Evolutionary conservation across 2,888 invertebrate species (phyloP).

Genomic region (Calliphora vomitoria): DNA sequence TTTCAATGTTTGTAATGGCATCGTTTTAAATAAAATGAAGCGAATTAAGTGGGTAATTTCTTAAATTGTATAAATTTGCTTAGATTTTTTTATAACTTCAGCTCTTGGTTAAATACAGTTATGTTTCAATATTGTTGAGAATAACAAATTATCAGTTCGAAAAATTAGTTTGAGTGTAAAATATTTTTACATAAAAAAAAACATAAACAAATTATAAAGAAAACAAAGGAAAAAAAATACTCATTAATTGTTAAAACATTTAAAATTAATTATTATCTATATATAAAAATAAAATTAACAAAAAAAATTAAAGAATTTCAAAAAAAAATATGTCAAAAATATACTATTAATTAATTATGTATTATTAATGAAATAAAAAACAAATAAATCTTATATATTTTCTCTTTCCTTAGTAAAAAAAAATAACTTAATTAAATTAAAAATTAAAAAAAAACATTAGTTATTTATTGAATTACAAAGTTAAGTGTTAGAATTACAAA

Average conservation of each 20-base stretch:
- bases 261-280: slow-evolving; percentile 73
- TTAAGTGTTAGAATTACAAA: slow-evolving; percentile 82
- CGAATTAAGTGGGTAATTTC: too few species aligned
- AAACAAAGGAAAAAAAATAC: slow-evolving; percentile 75
- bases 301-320: not conserved
- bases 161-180: slow-evolving; percentile 52
- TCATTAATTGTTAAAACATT: slow-evolving; percentile 77
- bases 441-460: slow-evolving; percentile 78
- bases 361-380: slow-evolving; percentile 72
- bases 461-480: slow-evolving; percentile 80
- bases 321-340: slow-evolving; percentile 73
- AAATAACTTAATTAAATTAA: slow-evolving; percentile 73
- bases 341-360: slow-evolving; percentile 79
- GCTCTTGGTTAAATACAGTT: too few species aligned
- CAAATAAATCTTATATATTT: slow-evolving; percentile 72
- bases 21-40: too few species aligned
- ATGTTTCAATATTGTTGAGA: too few species aligned
- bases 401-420: slow-evolving; percentile 72
- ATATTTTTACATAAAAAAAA: slow-evolving; percentile 53
- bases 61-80: too few species aligned
- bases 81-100: too few species aligned
- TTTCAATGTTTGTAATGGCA: too few species aligned
- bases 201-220: slow-evolving; percentile 73
- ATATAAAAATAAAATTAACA: slow-evolving; percentile 70
- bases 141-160: too few species aligned